Percentiles rank a stretch among this genome's conserved stretches.
These are phyloP conservation scores for Enteromius unitaeniatus DNA, from an alignment of 2,797 vertebrate genomes.

Conservation along the genomic window DNA sequence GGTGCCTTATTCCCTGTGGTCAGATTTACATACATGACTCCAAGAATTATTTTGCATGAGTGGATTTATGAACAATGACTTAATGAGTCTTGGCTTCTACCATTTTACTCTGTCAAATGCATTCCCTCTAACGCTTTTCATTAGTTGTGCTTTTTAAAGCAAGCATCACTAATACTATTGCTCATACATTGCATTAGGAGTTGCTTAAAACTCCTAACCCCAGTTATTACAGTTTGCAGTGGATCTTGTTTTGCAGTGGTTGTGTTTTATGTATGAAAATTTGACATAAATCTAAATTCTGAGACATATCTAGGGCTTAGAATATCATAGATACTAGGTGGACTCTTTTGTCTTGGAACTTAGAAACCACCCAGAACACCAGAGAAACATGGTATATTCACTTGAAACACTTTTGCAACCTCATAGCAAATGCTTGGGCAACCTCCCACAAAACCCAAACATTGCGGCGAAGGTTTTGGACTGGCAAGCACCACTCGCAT, in stretches of 20 bases:
- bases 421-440: neutral
- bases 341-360: neutral
- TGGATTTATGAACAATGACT: conserved; percentile 66
- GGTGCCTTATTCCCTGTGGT: conserved; percentile 70
- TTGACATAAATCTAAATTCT: neutral
- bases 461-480: neutral
- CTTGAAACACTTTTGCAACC: conserved; percentile 6
- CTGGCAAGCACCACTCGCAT: neutral
- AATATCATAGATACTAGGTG: neutral
- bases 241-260: neutral
- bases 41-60: conserved; percentile 68
- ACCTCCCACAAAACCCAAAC: conserved; percentile 1
- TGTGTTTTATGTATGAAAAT: no score
- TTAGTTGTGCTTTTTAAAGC: conserved; percentile 42
- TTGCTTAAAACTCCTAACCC: neutral
- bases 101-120: conserved; percentile 36
- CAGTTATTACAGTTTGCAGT: neutral
- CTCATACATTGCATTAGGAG: neutral
- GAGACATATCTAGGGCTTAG: neutral
- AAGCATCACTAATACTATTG: conserved; percentile 11
- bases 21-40: conserved; percentile 78
- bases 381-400: neutral
- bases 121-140: conserved; percentile 49
- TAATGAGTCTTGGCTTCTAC: conserved; percentile 55
- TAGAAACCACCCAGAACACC: neutral